These are phyloP conservation scores for Petrocephalus schoutedeni DNA, from an alignment of 2,797 vertebrate species.

Conservation along the genomic window DNA sequence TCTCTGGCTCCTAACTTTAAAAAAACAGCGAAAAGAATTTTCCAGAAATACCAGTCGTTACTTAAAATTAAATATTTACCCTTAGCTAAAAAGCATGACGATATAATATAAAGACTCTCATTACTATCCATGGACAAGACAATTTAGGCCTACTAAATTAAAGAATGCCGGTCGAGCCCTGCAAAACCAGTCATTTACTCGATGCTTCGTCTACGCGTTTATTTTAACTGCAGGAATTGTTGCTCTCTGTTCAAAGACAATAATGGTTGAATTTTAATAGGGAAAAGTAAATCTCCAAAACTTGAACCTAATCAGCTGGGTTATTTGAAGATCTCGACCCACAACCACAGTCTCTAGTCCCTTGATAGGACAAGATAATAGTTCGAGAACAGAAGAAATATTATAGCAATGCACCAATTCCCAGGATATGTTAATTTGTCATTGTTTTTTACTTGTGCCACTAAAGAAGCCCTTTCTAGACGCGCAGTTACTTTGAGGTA, in stretches of 20 bases:
- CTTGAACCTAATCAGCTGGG: background rate
- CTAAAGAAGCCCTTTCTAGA: conserved; percentile 8
- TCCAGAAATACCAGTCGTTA: background rate
- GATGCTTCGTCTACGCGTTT: background rate
- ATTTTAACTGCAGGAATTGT: background rate
- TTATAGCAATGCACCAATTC: background rate
- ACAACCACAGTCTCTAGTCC: background rate
- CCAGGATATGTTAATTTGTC: background rate
- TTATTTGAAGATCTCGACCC: background rate
- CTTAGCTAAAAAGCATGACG: background rate
- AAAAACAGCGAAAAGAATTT: background rate
- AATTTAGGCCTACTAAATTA: background rate
- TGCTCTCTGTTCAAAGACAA: background rate
- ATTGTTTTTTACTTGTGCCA: background rate
- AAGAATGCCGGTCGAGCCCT: background rate
- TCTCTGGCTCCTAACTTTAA: background rate
- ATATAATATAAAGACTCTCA: background rate
- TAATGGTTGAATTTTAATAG: background rate
- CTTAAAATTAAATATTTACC: background rate
- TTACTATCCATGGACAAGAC: background rate
- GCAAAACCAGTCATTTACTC: background rate
- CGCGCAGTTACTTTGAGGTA: background rate
- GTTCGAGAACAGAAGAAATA: background rate
- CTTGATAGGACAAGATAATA: background rate
- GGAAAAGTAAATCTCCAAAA: background rate